These are phyloP conservation scores for Bradypus variegatus DNA, from an alignment of 2,797 vertebrate species.

Conservation along the genomic window DNA sequence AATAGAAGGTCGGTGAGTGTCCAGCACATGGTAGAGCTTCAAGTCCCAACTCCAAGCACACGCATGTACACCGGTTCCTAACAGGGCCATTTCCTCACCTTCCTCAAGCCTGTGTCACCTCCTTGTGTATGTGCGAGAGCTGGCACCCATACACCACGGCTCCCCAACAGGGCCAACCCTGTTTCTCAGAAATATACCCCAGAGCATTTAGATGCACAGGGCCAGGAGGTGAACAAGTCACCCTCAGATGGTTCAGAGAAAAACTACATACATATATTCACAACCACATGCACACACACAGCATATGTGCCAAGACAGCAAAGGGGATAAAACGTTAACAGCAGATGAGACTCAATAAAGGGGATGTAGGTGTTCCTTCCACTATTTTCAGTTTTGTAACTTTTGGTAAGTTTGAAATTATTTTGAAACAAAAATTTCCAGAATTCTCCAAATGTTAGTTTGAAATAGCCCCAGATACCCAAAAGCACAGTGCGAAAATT, in stretches of 20 bases:
- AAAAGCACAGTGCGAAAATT: neutral
- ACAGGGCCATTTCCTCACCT: neutral
- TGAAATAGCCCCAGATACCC: neutral
- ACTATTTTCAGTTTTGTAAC: neutral
- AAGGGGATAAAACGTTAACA: neutral
- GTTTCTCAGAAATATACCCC: neutral
- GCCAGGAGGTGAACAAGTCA: too few relatives aligned
- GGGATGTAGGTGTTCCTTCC: neutral
- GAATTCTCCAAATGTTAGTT: neutral
- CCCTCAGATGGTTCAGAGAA: neutral
- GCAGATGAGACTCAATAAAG: neutral
- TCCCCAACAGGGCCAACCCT: too few relatives aligned
- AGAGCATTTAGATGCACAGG: neutral
- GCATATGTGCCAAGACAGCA: too few relatives aligned
- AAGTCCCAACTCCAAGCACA: neutral
- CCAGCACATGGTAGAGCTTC: neutral
- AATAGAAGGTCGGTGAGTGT: neutral
- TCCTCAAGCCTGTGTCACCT: neutral
- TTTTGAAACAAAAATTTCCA: neutral
- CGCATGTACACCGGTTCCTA: neutral
- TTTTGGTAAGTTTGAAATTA: neutral
- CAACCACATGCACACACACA: neutral
- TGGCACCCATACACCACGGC: neutral
- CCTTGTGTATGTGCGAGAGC: neutral
- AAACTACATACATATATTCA: neutral